Evolutionary conservation across 2,888 invertebrate genomes (phyloP).

Genomic region (Mamestra brassicae): DNA sequence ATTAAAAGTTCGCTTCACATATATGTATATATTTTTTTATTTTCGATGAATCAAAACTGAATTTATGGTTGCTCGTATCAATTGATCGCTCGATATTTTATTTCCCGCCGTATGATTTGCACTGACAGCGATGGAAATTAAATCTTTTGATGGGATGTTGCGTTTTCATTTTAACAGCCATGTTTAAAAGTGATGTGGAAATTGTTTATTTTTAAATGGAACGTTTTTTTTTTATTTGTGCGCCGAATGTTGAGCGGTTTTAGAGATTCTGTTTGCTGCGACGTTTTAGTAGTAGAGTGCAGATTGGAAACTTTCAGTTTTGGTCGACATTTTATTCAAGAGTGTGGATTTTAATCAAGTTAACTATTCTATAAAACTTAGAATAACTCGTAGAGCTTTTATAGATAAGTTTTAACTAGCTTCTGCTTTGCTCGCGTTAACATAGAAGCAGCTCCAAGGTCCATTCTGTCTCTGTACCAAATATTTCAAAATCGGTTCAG

Average conservation of each 20-base stretch:
- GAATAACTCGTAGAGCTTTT: too few species aligned
- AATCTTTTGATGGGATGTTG: constrained; percentile 60
- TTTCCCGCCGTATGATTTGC: constrained; percentile 54
- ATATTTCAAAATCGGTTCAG: too few species aligned
- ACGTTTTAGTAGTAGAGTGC: background rate
- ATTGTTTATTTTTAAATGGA: constrained; percentile 19
- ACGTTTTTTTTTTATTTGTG: background rate
- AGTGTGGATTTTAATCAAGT: background rate
- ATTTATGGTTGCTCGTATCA: constrained; percentile 50
- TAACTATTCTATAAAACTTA: background rate
- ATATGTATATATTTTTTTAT: constrained; percentile 33
- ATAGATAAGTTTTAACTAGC: too few species aligned
- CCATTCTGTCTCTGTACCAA: too few species aligned
- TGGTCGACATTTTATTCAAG: background rate
- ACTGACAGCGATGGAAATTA: constrained; percentile 65
- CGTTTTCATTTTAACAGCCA: constrained; percentile 44
- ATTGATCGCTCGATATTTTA: constrained; percentile 57
- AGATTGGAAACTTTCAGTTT: background rate
- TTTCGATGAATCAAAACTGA: constrained; percentile 43
- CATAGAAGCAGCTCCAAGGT: too few species aligned
- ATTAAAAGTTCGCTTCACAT: constrained; percentile 44
- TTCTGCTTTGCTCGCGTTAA: too few species aligned
- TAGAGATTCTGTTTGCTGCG: constrained; percentile 26
- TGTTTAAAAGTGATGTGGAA: constrained; percentile 44
- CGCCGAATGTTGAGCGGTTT: background rate